These are phyloP conservation scores for Ceyx cyanopectus DNA, from an alignment of 2,113 vertebrate genomes.

Conservation along the genomic window DNA sequence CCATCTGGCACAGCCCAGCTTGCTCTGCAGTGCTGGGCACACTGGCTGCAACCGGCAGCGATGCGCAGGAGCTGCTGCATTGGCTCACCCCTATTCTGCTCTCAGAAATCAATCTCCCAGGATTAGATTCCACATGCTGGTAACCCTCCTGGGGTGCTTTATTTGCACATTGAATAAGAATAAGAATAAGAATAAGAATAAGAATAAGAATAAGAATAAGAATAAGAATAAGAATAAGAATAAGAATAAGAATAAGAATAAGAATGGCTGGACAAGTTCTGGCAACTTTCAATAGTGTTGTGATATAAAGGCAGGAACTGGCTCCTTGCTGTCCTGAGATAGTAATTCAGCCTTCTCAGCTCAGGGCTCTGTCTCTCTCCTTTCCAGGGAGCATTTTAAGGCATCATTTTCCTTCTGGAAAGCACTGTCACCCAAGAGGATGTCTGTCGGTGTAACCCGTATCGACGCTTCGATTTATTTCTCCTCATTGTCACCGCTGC, in stretches of 20 bases:
- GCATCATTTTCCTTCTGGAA: not conserved
- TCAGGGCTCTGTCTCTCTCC: not conserved
- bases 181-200: not conserved
- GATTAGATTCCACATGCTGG: slow-evolving; percentile 29
- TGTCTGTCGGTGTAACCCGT: not conserved
- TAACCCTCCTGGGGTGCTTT: slow-evolving; percentile 54
- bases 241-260: slow-evolving; percentile 24
- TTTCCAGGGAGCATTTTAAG: slow-evolving; percentile 32
- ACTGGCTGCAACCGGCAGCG: not conserved
- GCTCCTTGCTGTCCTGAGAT: not conserved
- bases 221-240: slow-evolving; percentile 14
- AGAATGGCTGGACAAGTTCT: slow-evolving; percentile 64
- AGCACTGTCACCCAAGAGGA: not conserved
- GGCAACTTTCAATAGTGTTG: slow-evolving; percentile 53
- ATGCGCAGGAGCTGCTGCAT: not conserved
- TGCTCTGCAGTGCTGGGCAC: not conserved
- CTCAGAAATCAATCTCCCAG: slow-evolving; percentile 61
- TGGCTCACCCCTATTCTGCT: not conserved
- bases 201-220: slow-evolving; percentile 17
- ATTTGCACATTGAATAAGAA: slow-evolving; percentile 52
- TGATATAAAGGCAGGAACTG: slow-evolving; percentile 31
- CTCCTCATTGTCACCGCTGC: not conserved
- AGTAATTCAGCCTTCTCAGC: not conserved
- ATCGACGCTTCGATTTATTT: not conserved
- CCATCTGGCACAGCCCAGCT: not conserved